Percentiles rank a stretch among this genome's conserved stretches.
Conservation (phyloP, 2,113 vertebrate genomes). For the Stomatorhinus ivindoensis region DNA sequence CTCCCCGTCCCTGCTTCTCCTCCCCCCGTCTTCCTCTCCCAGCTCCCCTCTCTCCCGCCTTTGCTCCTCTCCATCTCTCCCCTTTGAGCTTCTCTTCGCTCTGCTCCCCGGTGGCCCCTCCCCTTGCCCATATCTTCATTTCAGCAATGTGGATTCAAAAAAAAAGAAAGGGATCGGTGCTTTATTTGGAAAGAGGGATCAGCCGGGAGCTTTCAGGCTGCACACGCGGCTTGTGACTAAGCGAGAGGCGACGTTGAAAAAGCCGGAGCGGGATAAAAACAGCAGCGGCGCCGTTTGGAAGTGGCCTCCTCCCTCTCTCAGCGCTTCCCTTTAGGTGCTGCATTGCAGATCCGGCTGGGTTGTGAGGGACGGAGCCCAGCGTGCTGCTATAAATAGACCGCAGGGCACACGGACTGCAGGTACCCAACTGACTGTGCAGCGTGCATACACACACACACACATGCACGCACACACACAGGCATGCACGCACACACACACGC, state of each 20-base stretch:
- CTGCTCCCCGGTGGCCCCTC: neutral
- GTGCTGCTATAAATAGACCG: constrained; percentile 53
- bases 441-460: constrained; percentile 21
- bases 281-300: neutral
- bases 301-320: neutral
- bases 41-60: constrained; percentile 4
- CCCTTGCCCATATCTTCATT: neutral
- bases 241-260: neutral
- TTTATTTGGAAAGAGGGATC: neutral
- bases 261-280: neutral
- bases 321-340: constrained; percentile 43
- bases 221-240: neutral
- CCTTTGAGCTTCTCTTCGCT: constrained; percentile 1
- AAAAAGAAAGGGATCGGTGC: neutral
- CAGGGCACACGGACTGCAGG: neutral
- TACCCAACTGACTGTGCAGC: neutral
- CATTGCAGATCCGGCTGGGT: constrained; percentile 61
- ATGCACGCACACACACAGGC: neutral
- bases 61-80: neutral
- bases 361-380: constrained; percentile 30
- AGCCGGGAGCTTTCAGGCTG: neutral
- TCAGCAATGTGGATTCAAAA: neutral
- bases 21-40: neutral
- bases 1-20: neutral
- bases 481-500: neutral